Base-by-base conservation (phyloP, 2,888 invertebrate species). In the Epistrophella euchroma region DNA sequence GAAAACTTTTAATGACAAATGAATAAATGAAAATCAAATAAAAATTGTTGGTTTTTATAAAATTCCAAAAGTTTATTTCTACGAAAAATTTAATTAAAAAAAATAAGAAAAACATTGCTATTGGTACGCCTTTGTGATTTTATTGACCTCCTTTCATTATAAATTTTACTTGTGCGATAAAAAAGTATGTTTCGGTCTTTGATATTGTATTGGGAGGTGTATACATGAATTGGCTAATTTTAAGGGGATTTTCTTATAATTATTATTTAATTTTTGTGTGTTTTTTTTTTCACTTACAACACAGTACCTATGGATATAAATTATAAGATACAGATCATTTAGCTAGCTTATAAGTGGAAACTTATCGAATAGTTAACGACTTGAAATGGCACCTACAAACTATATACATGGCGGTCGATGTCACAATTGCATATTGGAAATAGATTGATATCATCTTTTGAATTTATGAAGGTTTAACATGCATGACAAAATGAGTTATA, bases 101-200 rank as follows among this genome's bases (percentile, higher is more conserved):
- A 9, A 25, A 56, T 32, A 47, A 19, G 5, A 52, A 40, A 68
- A n/a, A 43, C 22, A 50, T 66, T 35, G 35, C 32, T 11, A 4
- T 11, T 62, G 50, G 56, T 72, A 72, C 64, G 58, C 58, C 52
- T 66, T 79, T 71, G 84, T 79, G 71, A 47, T 80, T 75, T 64
- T 70, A 81, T 64, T 85, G 85, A 85, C 85, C 81, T 85, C 85
- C 80, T 85, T 85, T 85, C 85, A 50, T 81, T 85, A 72, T 77
- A 81, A 47, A 68, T 70, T 80, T 80, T 64, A 28, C 17, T 25
- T 7, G 47, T 25, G 40, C 35, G 74, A 47, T 60, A 66, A 52
- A 66, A 52, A 17, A 15, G 17, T 35, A 40, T 72, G 62, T 17
- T 60, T 15, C n/a, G 17, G 17, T 64, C 7, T 45, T 43, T 17